phyloP scores from a whole-genome alignment of 2,888 invertebrate species.

The Halictus ligatus region DNA sequence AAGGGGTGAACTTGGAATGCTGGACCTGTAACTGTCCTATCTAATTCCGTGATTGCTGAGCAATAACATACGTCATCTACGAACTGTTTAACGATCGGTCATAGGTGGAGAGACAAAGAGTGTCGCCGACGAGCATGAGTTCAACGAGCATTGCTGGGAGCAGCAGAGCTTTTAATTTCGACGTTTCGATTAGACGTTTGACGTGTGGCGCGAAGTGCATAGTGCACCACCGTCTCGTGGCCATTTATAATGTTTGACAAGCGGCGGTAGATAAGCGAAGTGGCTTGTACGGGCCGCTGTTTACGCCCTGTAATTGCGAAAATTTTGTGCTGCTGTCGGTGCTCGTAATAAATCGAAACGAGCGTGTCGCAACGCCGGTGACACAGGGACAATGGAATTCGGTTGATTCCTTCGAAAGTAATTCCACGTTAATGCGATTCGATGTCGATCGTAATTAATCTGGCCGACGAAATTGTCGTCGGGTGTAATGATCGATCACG shows the following conservation, averaged over 20 bases:
- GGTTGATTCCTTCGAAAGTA: neutral
- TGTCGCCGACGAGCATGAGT: neutral
- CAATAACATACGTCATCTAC: neutral
- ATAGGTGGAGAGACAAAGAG: neutral
- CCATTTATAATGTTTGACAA: slow-evolving; percentile 62
- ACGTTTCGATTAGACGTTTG: slow-evolving; percentile 20
- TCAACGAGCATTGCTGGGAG: neutral
- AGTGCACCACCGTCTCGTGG: slow-evolving; percentile 8
- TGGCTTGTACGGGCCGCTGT: slow-evolving; percentile 46
- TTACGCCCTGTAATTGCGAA: slow-evolving; percentile 56
- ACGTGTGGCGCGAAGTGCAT: slow-evolving; percentile 3
- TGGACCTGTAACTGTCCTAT: neutral
- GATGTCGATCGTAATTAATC: neutral
- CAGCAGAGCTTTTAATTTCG: slow-evolving; percentile 19
- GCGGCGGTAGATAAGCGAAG: slow-evolving; percentile 56
- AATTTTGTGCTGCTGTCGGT: slow-evolving; percentile 49
- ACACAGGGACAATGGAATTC: slow-evolving; percentile 44
- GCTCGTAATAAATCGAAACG: slow-evolving; percentile 43
- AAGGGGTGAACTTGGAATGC: neutral
- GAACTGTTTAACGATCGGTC: neutral
- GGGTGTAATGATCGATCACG: neutral
- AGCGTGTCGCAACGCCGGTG: slow-evolving; percentile 30
- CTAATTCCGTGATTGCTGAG: neutral
- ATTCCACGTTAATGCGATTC: neutral
- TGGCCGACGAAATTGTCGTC: neutral